phyloP scores from a whole-genome alignment of 2,797 vertebrate species.

The Dendrocincla tyrannina region DNA sequence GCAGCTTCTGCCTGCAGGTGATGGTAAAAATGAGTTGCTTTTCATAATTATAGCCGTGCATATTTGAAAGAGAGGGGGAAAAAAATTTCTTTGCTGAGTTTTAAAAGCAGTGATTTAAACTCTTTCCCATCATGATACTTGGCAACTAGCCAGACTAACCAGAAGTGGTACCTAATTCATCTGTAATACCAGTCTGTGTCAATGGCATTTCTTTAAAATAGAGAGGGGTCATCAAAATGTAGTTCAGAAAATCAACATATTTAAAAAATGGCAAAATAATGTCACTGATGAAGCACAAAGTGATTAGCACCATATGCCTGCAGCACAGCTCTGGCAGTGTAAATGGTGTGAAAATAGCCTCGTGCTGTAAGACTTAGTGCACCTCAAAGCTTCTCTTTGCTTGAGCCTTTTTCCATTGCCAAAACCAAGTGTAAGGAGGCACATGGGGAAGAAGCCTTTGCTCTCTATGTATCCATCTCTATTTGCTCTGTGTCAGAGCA shows the following conservation, averaged over 20 bases:
- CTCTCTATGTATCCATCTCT: neutral
- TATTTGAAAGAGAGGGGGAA: neutral
- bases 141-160: neutral
- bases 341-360: accelerated
- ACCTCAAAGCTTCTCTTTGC: neutral
- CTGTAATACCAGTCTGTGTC: neutral
- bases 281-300: neutral
- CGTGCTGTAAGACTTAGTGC: accelerated
- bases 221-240: neutral
- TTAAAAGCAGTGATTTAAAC: neutral
- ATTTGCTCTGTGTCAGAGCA: neutral
- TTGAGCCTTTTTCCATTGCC: neutral
- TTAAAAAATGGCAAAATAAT: neutral
- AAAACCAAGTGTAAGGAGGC: neutral
- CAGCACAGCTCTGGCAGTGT: neutral
- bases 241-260: neutral
- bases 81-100: neutral
- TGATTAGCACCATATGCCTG: neutral
- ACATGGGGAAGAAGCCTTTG: neutral
- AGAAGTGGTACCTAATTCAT: neutral
- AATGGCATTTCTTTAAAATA: neutral
- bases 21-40: constrained; percentile 2
- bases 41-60: neutral
- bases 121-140: neutral
- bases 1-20: neutral